These are phyloP conservation scores for Acanthis flammea DNA, from an alignment of 2,797 vertebrate genomes.

Conservation along the genomic window DNA sequence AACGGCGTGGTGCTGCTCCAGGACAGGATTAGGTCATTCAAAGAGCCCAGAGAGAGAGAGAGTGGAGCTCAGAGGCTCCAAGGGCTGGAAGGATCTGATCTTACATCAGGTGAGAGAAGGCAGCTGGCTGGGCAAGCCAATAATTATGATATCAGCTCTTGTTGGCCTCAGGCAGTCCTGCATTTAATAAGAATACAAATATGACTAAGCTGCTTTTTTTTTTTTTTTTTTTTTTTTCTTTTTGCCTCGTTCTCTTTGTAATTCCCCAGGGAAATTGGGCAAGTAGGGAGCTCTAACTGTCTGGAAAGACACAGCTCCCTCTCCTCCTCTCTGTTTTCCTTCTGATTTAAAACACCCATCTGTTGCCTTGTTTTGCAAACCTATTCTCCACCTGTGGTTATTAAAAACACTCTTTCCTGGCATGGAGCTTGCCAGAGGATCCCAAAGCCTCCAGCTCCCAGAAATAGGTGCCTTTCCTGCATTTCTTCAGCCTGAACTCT, in stretches of 20 bases:
- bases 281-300: slow-evolving; percentile 73
- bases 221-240: slow-evolving; percentile 35
- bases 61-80: slow-evolving; percentile 77
- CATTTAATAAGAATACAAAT: slow-evolving; percentile 76
- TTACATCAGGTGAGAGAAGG: slow-evolving; percentile 81
- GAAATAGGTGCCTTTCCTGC: background rate
- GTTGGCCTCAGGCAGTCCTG: slow-evolving; percentile 76
- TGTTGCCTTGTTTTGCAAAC: slow-evolving; percentile 42
- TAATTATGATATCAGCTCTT: slow-evolving; percentile 84
- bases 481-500: background rate
- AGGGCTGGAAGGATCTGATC: slow-evolving; percentile 81
- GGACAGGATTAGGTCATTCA: slow-evolving; percentile 71
- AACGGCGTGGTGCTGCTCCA: slow-evolving; percentile 74
- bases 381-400: slow-evolving; percentile 43
- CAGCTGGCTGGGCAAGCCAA: slow-evolving; percentile 81
- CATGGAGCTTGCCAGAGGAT: background rate
- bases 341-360: slow-evolving; percentile 42
- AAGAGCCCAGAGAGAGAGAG: slow-evolving; percentile 56
- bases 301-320: slow-evolving; percentile 32
- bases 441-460: background rate
- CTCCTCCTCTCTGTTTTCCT: slow-evolving; percentile 39
- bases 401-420: slow-evolving; percentile 22
- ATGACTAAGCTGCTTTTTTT: slow-evolving; percentile 78
- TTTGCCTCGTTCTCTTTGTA: slow-evolving; percentile 56
- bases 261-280: slow-evolving; percentile 64